phyloP scores from a whole-genome alignment of 2,113 vertebrate species.

The Dasyurus viverrinus region DNA sequence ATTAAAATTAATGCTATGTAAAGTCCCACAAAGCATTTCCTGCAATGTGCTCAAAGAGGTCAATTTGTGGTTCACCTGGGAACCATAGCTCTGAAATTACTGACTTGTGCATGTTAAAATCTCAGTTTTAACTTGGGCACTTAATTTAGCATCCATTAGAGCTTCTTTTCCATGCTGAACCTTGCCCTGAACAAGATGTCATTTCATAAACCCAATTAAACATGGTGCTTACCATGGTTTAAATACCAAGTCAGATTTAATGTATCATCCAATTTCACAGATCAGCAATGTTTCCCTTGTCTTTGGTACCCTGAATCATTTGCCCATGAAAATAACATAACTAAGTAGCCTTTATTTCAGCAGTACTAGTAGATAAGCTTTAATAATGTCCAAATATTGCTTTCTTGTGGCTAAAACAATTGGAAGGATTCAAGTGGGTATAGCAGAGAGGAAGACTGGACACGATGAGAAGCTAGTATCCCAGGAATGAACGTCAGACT shows the following conservation, averaged over 20 bases:
- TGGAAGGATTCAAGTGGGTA: neutral
- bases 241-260: constrained; percentile 69
- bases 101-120: constrained; percentile 33
- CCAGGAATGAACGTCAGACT: neutral
- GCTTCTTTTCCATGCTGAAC: constrained; percentile 54
- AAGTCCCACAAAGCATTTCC: constrained; percentile 6
- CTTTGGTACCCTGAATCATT: constrained; percentile 29
- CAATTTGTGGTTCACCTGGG: constrained; percentile 48
- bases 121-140: constrained; percentile 53
- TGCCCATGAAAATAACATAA: constrained; percentile 40
- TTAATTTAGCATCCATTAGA: constrained; percentile 60
- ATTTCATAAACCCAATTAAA: constrained; percentile 74
- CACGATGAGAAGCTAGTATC: constrained; percentile 13
- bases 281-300: constrained; percentile 56
- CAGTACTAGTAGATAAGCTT: neutral
- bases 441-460: neutral
- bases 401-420: neutral
- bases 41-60: constrained; percentile 23
- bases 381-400: constrained; percentile 30
- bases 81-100: constrained; percentile 51
- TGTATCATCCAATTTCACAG: constrained; percentile 68
- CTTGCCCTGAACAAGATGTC: constrained; percentile 72
- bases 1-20: constrained; percentile 41
- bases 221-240: constrained; percentile 61
- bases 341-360: constrained; percentile 26